Percentiles rank a stretch among this genome's conserved stretches.
Evolutionary conservation across 2,888 invertebrate genomes (phyloP).

Genomic region (Rhorus exstirpatorius): DNA sequence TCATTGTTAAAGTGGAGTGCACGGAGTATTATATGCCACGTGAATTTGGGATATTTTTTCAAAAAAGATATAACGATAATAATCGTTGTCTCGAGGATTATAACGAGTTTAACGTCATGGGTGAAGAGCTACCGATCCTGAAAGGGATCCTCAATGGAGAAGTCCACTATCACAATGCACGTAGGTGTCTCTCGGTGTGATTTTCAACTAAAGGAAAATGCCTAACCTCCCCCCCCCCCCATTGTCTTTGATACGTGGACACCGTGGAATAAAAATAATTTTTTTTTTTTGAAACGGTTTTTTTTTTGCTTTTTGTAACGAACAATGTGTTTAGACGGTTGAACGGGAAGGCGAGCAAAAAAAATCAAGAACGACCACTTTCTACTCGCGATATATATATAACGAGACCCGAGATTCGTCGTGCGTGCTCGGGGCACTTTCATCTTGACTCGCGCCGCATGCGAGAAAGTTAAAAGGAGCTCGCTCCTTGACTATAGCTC

Average conservation of each 20-base stretch:
- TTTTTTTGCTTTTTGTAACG: background rate
- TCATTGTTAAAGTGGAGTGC: slow-evolving; percentile 63
- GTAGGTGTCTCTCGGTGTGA: slow-evolving; percentile 89
- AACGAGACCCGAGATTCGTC: slow-evolving; percentile 48
- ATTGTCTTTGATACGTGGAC: background rate
- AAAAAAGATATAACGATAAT: slow-evolving; percentile 57
- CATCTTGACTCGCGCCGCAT: slow-evolving; percentile 62
- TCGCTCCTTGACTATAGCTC: slow-evolving; percentile 55
- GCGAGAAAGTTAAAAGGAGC: slow-evolving; percentile 65
- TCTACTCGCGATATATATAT: slow-evolving; percentile 53
- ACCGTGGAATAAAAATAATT: background rate
- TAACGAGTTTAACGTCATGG: slow-evolving; percentile 88
- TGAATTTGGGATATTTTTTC: slow-evolving; percentile 65
- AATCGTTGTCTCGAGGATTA: slow-evolving; percentile 62
- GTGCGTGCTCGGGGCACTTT: slow-evolving; percentile 66
- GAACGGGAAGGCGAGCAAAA: background rate
- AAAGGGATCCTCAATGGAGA: slow-evolving; percentile 96
- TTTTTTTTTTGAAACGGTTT: background rate
- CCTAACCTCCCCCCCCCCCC: background rate
- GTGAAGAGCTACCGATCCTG: slow-evolving; percentile 95
- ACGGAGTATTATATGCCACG: slow-evolving; percentile 65
- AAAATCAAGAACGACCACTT: slow-evolving; percentile 52
- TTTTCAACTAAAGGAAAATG: slow-evolving; percentile 17
- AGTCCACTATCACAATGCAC: slow-evolving; percentile 97
- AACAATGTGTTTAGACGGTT: slow-evolving; percentile 2